Conservation (phyloP, 1,140 invertebrate species). For the Dendroctonus ponderosae region DNA sequence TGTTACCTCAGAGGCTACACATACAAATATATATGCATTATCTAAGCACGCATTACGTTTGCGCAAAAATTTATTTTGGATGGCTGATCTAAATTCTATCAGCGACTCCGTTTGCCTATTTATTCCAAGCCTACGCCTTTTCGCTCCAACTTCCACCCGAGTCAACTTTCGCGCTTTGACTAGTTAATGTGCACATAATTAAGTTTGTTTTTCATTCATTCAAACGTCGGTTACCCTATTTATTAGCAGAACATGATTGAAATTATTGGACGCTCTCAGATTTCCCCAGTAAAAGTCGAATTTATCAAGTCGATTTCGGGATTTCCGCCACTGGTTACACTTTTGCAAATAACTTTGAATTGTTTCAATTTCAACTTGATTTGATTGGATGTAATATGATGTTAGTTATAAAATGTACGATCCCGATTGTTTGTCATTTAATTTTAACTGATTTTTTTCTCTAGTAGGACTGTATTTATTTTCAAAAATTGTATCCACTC, state of each 20-base stretch:
- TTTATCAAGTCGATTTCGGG: background rate
- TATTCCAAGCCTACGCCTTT: conserved; percentile 11
- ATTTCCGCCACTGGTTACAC: conserved; percentile 2
- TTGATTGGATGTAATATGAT: too few relatives aligned
- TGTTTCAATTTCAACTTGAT: too few relatives aligned
- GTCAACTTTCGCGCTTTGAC: conserved; percentile 21
- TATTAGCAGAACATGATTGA: conserved; percentile 31
- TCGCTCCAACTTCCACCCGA: conserved; percentile 7
- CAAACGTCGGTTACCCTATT: conserved; percentile 27
- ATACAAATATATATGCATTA: too few relatives aligned
- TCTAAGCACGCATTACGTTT: too few relatives aligned
- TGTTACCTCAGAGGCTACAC: too few relatives aligned
- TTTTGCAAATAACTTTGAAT: too few relatives aligned
- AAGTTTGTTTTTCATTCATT: conserved; percentile 34
- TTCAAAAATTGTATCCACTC: too few relatives aligned
- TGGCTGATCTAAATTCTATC: conserved; percentile 11
- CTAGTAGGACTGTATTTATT: too few relatives aligned
- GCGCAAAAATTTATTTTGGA: too few relatives aligned
- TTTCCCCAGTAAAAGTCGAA: conserved; percentile 29
- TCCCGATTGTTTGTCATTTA: too few relatives aligned
- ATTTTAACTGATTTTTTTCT: too few relatives aligned
- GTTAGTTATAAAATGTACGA: too few relatives aligned
- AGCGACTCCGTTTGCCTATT: conserved; percentile 9
- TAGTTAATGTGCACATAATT: conserved; percentile 31
- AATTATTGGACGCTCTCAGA: conserved; percentile 28